A percentile compares a stretch with the other conserved stretches of the same genome.
phyloP scores from a whole-genome alignment of 2,888 invertebrate genomes.

The Salpingus planirostris region DNA sequence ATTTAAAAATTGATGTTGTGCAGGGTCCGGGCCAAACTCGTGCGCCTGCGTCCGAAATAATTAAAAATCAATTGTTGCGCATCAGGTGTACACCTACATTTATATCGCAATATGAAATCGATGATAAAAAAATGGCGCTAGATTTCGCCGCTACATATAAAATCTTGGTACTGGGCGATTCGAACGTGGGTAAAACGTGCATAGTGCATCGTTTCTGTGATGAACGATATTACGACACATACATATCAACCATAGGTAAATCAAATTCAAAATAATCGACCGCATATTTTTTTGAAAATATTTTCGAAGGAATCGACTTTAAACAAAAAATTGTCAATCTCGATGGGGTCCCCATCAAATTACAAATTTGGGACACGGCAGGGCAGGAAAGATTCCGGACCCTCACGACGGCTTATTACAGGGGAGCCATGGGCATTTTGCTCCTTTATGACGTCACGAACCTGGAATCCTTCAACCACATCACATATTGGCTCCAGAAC shows the following conservation, averaged over 20 bases:
- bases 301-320: constrained; percentile 87
- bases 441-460: constrained; percentile 88
- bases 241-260: constrained; percentile 85
- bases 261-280: constrained; percentile 19
- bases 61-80: constrained; percentile 26
- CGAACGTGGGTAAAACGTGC: constrained; percentile 85
- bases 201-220: constrained; percentile 85
- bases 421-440: constrained; percentile 86
- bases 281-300: constrained; percentile 1
- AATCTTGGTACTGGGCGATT: constrained; percentile 77
- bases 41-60: constrained; percentile 10
- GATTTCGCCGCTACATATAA: constrained; percentile 84
- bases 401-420: constrained; percentile 78
- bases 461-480: constrained; percentile 80
- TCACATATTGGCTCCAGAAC: constrained; percentile 84
- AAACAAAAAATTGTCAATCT: constrained; percentile 83
- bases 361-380: constrained; percentile 85
- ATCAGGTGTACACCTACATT: constrained; percentile 9
- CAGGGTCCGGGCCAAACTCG: too few relatives aligned
- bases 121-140: constrained; percentile 56
- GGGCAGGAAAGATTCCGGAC: constrained; percentile 68
- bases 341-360: constrained; percentile 76
- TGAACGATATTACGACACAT: constrained; percentile 82
- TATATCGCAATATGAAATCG: constrained; percentile 17
- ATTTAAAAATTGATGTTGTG: too few relatives aligned